These are phyloP conservation scores for Battus philenor DNA, from an alignment of 1,140 invertebrate species.

Conservation along the genomic window DNA sequence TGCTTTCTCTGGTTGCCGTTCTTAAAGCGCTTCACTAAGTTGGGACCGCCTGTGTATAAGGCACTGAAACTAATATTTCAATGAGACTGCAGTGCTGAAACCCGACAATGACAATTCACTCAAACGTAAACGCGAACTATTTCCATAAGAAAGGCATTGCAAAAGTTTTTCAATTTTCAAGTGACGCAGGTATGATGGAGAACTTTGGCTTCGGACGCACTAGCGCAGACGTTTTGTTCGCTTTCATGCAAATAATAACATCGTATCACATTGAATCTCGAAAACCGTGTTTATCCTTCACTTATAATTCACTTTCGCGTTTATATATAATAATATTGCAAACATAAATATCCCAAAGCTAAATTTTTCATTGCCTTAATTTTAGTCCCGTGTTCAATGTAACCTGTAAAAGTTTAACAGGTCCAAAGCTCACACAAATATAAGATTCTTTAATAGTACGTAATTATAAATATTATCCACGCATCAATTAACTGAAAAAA, in stretches of 20 bases:
- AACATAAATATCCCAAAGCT: too few species aligned
- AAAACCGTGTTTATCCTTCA: too few species aligned
- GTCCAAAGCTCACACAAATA: too few species aligned
- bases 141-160: conserved; percentile 73
- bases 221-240: conserved; percentile 33
- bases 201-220: conserved; percentile 64
- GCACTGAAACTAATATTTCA: conserved; percentile 50
- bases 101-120: conserved; percentile 72
- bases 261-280: conserved; percentile 3
- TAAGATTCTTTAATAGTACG: too few species aligned
- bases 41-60: conserved; percentile 10
- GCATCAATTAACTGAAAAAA: too few species aligned
- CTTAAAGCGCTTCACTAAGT: conserved; percentile 8
- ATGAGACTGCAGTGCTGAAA: conserved; percentile 53
- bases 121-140: conserved; percentile 71
- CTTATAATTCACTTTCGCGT: too few species aligned
- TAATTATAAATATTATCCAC: too few species aligned
- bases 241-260: conserved; percentile 26
- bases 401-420: too few species aligned
- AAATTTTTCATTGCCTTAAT: too few species aligned
- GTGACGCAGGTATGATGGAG: conserved; percentile 72
- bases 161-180: conserved; percentile 75
- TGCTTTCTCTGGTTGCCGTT: conserved; percentile 6
- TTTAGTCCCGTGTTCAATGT: too few species aligned
- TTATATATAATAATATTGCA: too few species aligned